phyloP scores from a whole-genome alignment of 2,797 vertebrate species.

The Tapera naevia region DNA sequence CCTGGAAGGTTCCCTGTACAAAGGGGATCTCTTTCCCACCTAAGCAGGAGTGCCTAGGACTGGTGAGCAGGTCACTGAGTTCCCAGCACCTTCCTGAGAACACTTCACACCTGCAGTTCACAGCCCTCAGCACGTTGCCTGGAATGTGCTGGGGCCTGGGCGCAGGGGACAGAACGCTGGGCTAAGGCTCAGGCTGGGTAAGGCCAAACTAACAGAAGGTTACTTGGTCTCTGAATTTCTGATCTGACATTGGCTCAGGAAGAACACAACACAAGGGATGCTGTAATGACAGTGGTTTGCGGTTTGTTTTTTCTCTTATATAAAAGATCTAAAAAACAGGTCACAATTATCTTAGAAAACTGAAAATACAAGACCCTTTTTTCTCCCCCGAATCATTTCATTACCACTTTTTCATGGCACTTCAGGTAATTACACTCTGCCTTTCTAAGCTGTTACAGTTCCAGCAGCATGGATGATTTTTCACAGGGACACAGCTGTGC shows the following conservation, averaged over 20 bases:
- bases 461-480: background rate
- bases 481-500: background rate
- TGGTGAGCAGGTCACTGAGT: background rate
- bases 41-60: background rate
- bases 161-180: background rate
- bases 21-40: background rate
- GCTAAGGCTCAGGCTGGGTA: background rate
- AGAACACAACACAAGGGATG: background rate
- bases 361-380: background rate
- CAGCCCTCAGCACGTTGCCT: background rate
- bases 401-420: background rate
- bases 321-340: background rate
- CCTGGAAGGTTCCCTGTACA: background rate
- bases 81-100: background rate
- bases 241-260: background rate
- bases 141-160: background rate
- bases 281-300: background rate
- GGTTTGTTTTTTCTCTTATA: background rate
- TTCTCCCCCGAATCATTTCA: background rate
- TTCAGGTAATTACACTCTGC: background rate
- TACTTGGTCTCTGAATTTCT: background rate
- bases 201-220: background rate
- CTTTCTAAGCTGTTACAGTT: background rate
- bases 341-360: background rate
- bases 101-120: background rate